Conservation (phyloP, 2,888 invertebrate genomes). For the Troglohyphantes excavatus region DNA sequence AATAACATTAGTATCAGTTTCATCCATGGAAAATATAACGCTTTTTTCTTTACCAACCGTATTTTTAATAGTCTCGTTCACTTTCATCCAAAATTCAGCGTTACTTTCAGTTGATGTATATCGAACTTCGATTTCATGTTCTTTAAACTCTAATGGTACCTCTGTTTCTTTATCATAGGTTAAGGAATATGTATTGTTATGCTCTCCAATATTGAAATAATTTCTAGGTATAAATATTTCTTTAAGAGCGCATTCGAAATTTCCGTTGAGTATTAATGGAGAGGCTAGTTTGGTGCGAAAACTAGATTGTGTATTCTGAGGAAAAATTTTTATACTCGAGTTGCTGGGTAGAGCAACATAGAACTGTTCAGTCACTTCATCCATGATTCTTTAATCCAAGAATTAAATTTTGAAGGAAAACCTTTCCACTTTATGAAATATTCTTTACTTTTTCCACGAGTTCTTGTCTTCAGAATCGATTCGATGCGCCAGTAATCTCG, state of each 20-base stretch:
- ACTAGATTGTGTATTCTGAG: conserved; percentile 80
- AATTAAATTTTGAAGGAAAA: not conserved
- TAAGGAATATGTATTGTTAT: conserved; percentile 40
- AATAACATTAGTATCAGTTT: not conserved
- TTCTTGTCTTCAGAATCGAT: conserved; percentile 16
- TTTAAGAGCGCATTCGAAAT: conserved; percentile 80
- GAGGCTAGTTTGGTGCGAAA: conserved; percentile 80
- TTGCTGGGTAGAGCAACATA: conserved; percentile 80
- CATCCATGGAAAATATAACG: not conserved
- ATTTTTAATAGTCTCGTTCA: not conserved
- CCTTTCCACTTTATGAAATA: conserved; percentile 42
- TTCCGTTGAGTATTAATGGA: conserved; percentile 78
- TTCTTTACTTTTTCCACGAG: conserved; percentile 1
- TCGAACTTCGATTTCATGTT: not conserved
- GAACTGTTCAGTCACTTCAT: conserved; percentile 8
- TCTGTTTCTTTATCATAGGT: not conserved
- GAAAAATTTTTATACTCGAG: conserved; percentile 80
- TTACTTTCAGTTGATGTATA: too few relatives aligned
- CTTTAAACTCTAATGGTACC: not conserved
- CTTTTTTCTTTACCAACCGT: not conserved
- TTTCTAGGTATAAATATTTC: conserved; percentile 79
- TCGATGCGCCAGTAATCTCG: conserved; percentile 27
- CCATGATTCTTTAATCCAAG: not conserved
- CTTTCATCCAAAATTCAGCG: not conserved
- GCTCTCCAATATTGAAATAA: conserved; percentile 41